A percentile compares a stretch with the other conserved stretches of the same genome.
phyloP scores from a whole-genome alignment of 1,140 invertebrate genomes.

The Ooceraea biroi region DNA sequence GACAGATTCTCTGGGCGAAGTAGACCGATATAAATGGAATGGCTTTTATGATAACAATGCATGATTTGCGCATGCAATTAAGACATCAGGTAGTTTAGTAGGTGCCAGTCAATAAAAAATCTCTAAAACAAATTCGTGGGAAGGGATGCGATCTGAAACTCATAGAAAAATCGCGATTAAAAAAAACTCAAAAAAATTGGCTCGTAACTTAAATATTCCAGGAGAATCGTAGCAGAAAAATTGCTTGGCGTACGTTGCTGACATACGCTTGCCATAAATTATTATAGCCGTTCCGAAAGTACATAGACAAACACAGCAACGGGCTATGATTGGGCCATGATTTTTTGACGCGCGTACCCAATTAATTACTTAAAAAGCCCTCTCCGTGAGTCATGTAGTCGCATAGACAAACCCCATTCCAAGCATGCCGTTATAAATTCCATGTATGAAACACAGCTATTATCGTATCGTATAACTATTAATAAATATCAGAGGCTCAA shows the following conservation, averaged over 20 bases:
- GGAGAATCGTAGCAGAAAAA: neutral
- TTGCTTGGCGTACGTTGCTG: neutral
- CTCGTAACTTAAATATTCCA: neutral
- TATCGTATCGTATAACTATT: slow-evolving; percentile 43
- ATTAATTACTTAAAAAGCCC: slow-evolving; percentile 37
- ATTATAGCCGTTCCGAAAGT: slow-evolving; percentile 17
- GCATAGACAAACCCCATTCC: slow-evolving; percentile 6
- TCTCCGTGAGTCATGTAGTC: slow-evolving; percentile 24
- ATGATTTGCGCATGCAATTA: slow-evolving; percentile 30
- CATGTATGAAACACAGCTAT: slow-evolving; percentile 44
- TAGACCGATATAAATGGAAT: slow-evolving; percentile 22
- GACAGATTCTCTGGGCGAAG: slow-evolving; percentile 26
- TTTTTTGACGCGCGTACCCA: slow-evolving; percentile 9
- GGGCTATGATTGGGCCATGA: neutral
- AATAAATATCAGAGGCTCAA: slow-evolving; percentile 64
- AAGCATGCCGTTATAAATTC: slow-evolving; percentile 32
- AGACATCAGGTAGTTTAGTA: too few relatives aligned
- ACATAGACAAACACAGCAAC: neutral
- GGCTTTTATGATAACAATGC: slow-evolving; percentile 30
- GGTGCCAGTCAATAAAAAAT: neutral
- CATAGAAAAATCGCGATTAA: too few relatives aligned
- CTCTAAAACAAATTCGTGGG: slow-evolving; percentile 16
- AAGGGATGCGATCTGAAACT: too few relatives aligned
- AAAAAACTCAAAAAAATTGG: neutral
- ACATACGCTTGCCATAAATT: slow-evolving; percentile 4